Evolutionary conservation across 2,797 vertebrate species (phyloP).

Genomic region (Gymnoscopelus braueri): DNA sequence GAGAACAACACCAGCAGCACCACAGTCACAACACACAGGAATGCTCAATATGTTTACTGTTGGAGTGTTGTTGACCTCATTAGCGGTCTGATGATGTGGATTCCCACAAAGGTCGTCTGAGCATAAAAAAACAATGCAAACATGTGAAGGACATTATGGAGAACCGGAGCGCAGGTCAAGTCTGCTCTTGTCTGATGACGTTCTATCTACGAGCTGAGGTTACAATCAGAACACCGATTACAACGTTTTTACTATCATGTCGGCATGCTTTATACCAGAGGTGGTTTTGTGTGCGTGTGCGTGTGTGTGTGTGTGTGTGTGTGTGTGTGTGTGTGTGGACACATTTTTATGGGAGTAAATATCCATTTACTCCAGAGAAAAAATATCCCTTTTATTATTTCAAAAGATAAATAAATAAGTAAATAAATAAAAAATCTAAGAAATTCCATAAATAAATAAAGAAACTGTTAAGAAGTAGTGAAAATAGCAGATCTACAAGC

Average conservation of each 20-base stretch:
- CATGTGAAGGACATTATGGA: slow-evolving; percentile 56
- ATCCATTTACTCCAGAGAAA: too few relatives aligned
- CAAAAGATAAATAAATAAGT: too few relatives aligned
- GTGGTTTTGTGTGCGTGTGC: too few relatives aligned
- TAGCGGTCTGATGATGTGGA: slow-evolving; percentile 41
- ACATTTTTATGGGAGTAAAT: too few relatives aligned
- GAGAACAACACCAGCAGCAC: slow-evolving; percentile 41
- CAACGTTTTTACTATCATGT: slow-evolving; percentile 39
- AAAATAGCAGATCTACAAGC: too few relatives aligned
- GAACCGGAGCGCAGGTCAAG: slow-evolving; percentile 23
- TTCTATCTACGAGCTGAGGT: slow-evolving; percentile 51
- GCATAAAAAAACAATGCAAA: slow-evolving; percentile 49
- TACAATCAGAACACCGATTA: slow-evolving; percentile 55
- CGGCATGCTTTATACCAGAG: slow-evolving; percentile 34
- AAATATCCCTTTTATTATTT: too few relatives aligned
- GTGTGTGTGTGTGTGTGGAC: too few relatives aligned
- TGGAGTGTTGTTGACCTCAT: slow-evolving; percentile 20
- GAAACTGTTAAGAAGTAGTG: too few relatives aligned
- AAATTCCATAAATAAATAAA: too few relatives aligned
- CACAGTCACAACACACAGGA: slow-evolving; percentile 58
- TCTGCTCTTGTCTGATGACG: slow-evolving; percentile 45
- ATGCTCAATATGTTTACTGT: slow-evolving; percentile 51
- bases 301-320: too few relatives aligned
- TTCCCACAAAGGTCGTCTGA: slow-evolving; percentile 39
- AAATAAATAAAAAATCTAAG: too few relatives aligned